Evolutionary conservation across 2,797 vertebrate genomes (phyloP).

Genomic region (Chloroceryle amazona): DNA sequence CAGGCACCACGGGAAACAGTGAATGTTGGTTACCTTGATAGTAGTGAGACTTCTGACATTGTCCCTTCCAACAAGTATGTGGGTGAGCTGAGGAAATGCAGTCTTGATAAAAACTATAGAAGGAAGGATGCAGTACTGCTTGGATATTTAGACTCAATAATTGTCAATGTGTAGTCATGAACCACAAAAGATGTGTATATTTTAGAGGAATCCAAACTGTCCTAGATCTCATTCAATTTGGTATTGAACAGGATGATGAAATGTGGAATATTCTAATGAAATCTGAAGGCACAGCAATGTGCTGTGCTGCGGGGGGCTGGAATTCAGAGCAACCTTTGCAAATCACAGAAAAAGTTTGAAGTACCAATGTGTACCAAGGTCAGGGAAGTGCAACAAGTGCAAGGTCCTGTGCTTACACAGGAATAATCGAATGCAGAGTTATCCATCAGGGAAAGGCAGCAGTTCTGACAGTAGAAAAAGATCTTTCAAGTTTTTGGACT

Average conservation of each 20-base stretch:
- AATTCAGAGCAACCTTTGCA: neutral
- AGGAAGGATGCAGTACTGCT: neutral
- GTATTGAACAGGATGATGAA: neutral
- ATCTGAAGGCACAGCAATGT: neutral
- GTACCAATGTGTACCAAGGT: neutral
- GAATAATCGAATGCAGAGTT: neutral
- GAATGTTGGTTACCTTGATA: neutral
- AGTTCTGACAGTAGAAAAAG: neutral
- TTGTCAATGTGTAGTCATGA: neutral
- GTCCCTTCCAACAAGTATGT: neutral
- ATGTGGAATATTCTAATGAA: neutral
- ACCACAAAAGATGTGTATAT: neutral
- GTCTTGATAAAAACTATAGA: neutral
- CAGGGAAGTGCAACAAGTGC: neutral
- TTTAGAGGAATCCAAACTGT: neutral
- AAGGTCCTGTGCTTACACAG: neutral
- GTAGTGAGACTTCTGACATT: neutral
- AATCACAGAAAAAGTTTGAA: neutral
- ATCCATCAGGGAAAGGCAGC: neutral
- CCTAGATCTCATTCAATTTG: neutral
- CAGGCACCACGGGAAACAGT: neutral
- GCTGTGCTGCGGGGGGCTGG: neutral
- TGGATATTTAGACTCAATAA: neutral
- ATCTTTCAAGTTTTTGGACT: fast-evolving
- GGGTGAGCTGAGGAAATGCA: neutral